Evolutionary conservation across 2,888 invertebrate species (phyloP).

Genomic region (Mythimna vitellina): DNA sequence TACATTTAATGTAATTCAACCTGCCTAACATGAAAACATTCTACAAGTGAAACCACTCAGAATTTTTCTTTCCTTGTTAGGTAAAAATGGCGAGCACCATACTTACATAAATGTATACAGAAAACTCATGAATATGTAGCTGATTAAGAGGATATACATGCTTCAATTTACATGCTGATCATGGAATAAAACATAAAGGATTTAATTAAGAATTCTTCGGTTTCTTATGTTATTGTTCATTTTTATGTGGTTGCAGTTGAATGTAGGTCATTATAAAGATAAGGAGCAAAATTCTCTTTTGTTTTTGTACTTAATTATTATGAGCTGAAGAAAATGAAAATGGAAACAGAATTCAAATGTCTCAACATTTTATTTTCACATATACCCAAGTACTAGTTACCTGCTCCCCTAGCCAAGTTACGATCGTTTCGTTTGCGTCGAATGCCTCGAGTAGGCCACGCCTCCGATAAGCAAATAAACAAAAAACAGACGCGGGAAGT

Average conservation of each 20-base stretch:
- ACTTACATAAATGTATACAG: slow-evolving; percentile 43
- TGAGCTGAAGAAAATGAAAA: too few relatives aligned
- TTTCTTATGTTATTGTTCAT: not conserved
- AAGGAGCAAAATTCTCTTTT: too few relatives aligned
- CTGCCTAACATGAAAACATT: not conserved
- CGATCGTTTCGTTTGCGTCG: too few relatives aligned
- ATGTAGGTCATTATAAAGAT: slow-evolving; percentile 1
- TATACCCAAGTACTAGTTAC: too few relatives aligned
- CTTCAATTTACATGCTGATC: slow-evolving; percentile 53
- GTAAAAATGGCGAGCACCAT: slow-evolving; percentile 37
- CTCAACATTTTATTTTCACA: too few relatives aligned
- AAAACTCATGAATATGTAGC: slow-evolving; percentile 52
- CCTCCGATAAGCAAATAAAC: too few relatives aligned
- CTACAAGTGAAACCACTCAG: slow-evolving; percentile 9
- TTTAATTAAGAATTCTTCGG: slow-evolving; percentile 37
- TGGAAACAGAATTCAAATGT: too few relatives aligned
- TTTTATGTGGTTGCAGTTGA: not conserved
- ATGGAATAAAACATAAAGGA: slow-evolving; percentile 51
- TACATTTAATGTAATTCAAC: not conserved
- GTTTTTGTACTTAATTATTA: too few relatives aligned
- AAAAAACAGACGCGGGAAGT: too few relatives aligned
- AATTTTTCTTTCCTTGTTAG: slow-evolving; percentile 23
- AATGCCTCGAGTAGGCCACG: too few relatives aligned
- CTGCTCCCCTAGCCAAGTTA: too few relatives aligned
- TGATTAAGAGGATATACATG: slow-evolving; percentile 56